Evolutionary conservation across 2,113 vertebrate genomes (phyloP), one percentile per base, ranked within the genome.

Genomic region (Alligator sinensis): DNA sequence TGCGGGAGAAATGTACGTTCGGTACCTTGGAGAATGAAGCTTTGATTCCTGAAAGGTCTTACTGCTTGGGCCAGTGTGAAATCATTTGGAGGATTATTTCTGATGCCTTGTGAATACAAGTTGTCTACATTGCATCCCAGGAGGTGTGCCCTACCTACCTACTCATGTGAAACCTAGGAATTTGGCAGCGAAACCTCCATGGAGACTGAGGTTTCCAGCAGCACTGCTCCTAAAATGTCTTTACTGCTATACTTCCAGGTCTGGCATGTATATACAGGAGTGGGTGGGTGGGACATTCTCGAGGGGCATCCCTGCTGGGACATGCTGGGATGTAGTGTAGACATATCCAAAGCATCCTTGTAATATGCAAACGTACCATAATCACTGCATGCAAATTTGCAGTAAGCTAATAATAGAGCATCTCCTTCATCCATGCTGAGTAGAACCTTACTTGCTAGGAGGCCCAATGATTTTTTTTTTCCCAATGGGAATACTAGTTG

Each of bases 341-440:
- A 47, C 47, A 47, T 9, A 47, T 47, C 47, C 47, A 47, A 72
- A 75, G 85, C n/a, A 63, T 4, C 6, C 30, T 90, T 61, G 30
- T 21, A 21, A 21, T 27, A 34, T 34, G 24, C 28, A 70, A 94
- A 27, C 6, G 66, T 15, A 34, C 30, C 0, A 0, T 55, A 34
- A 38, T 74, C 34, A 55, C 58, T 54, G 2, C 6, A n/a, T 8
- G 47, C 7, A 77, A 47, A 8, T 83, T 80, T 74, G 21, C 2
- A 22, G 5, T 25, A 64, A 76, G 8, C 12, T 82, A 57, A 86
- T 21, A 63, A 24, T 14, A 1, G 0, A 47, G 64, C 2, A 1
- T 11, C 24, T 58, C 11, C 47, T 15, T 2, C 24, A 75, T 9
- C 18, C 80, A 68, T 75, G 11, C 16, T 38, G 1, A 34, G 15